phyloP scores from a whole-genome alignment of 2,888 invertebrate species.

The Acanthosoma haemorrhoidale region DNA sequence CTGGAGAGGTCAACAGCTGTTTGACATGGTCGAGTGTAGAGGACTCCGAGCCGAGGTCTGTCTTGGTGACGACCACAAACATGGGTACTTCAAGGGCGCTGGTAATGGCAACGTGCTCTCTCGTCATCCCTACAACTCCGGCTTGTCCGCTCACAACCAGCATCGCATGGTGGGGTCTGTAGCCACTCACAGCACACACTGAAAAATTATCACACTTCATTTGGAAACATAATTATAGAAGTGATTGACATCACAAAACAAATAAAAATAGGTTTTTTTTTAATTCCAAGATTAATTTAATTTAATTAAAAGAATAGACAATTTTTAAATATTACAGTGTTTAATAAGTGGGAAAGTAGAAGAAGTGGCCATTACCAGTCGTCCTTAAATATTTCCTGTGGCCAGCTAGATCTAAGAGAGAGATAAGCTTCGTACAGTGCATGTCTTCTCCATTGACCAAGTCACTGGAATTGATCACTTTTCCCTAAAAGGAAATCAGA shows the following conservation, averaged over 20 bases:
- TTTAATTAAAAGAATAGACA: too few relatives aligned
- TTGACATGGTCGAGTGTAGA: constrained; percentile 55
- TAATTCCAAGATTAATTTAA: too few relatives aligned
- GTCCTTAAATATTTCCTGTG: constrained; percentile 93
- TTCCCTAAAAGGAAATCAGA: constrained; percentile 53
- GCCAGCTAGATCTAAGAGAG: constrained; percentile 92
- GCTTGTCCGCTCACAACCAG: constrained; percentile 72
- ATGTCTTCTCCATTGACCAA: constrained; percentile 90
- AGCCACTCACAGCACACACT: constrained; percentile 80
- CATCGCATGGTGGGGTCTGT: constrained; percentile 67
- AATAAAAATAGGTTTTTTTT: too few relatives aligned
- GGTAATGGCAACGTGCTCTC: constrained; percentile 84
- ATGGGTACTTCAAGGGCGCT: constrained; percentile 79
- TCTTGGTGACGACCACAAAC: constrained; percentile 90
- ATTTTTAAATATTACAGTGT: too few relatives aligned
- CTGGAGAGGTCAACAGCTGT: constrained; percentile 59
- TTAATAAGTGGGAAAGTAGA: too few relatives aligned
- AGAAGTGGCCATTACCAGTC: constrained; percentile 62
- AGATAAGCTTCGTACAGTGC: constrained; percentile 83
- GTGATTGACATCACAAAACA: too few relatives aligned
- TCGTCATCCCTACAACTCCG: constrained; percentile 74
- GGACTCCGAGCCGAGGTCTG: constrained; percentile 68
- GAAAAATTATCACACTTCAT: constrained; percentile 46
- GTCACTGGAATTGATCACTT: constrained; percentile 82
- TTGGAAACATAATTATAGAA: too few relatives aligned